A percentile compares a stretch with the other conserved stretches of the same genome.
phyloP scores from a whole-genome alignment of 2,113 vertebrate genomes.

The Ranitomeya imitator region DNA sequence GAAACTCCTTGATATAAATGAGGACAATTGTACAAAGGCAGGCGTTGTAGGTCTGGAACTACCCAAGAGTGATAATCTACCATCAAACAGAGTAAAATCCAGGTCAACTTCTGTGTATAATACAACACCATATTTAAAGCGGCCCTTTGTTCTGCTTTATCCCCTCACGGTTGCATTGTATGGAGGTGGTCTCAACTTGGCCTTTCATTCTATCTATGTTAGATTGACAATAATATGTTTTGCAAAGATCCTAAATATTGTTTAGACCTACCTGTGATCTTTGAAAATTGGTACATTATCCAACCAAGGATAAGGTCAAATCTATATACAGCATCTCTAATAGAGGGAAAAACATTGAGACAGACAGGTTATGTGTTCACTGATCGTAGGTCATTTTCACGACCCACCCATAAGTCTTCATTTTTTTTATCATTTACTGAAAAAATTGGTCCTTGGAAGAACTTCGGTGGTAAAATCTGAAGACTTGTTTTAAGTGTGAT shows the following conservation, averaged over 20 bases:
- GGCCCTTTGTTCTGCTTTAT: conserved; percentile 37
- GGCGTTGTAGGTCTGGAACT: conserved; percentile 29
- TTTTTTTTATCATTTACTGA: conserved; percentile 22
- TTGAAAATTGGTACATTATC: conserved; percentile 55
- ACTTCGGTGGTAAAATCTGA: background rate
- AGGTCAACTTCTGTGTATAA: conserved; percentile 35
- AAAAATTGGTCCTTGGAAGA: conserved; percentile 1
- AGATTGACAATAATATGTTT: conserved; percentile 49
- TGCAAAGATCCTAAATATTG: conserved; percentile 38
- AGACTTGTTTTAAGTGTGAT: background rate
- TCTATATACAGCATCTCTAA: conserved; percentile 37
- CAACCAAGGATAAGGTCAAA: conserved; percentile 44
- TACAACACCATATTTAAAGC: conserved; percentile 31
- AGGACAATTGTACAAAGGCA: conserved; percentile 47
- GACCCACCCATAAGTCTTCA: conserved; percentile 26
- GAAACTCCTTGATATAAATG: conserved; percentile 39
- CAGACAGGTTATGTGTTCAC: conserved; percentile 27
- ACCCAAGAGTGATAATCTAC: conserved; percentile 47
- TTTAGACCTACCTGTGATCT: conserved; percentile 52
- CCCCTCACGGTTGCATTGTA: background rate
- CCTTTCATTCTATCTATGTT: conserved; percentile 34
- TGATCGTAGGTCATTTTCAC: conserved; percentile 30
- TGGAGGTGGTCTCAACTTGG: conserved; percentile 19
- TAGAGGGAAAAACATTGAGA: conserved; percentile 23
- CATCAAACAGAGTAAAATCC: conserved; percentile 41